Conservation (phyloP, 2,113 vertebrate species). For the Silurus asotus region DNA sequence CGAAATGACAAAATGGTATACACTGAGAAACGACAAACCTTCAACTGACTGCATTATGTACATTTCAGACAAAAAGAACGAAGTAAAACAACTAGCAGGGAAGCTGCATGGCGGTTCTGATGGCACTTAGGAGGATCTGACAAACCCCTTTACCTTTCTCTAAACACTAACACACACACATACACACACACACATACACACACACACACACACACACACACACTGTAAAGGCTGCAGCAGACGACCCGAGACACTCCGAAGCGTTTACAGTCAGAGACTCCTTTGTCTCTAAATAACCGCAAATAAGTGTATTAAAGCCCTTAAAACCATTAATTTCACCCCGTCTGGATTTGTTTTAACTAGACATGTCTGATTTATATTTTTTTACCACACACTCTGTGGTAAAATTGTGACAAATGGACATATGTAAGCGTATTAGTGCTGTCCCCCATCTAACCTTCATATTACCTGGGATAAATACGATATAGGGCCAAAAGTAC, state of each 20-base stretch:
- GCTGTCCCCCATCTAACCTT: background rate
- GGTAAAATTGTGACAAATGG: background rate
- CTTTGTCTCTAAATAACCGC: slow-evolving; percentile 11
- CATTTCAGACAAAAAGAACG: background rate
- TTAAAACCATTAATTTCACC: slow-evolving; percentile 36
- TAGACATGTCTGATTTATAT: slow-evolving; percentile 10
- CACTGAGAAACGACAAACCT: background rate
- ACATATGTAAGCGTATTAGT: slow-evolving; percentile 25
- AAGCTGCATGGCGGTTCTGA: slow-evolving; percentile 40
- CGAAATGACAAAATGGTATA: background rate
- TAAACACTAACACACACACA: background rate
- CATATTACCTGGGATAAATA: too few species aligned
- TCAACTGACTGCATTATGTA: background rate
- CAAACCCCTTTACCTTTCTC: slow-evolving; percentile 25
- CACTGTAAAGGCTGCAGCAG: slow-evolving; percentile 48
- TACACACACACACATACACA: slow-evolving; percentile 3
- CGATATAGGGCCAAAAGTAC: too few species aligned
- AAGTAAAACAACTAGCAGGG: background rate
- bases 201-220: slow-evolving; percentile 24
- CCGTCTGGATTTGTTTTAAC: slow-evolving; percentile 2
- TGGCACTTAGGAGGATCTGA: slow-evolving; percentile 57
- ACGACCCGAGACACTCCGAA: slow-evolving; percentile 18
- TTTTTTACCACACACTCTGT: background rate
- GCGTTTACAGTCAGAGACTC: slow-evolving; percentile 31
- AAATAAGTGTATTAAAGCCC: slow-evolving; percentile 45